Conservation (phyloP, 1,140 invertebrate species). For the Drosophila littoralis region DNA sequence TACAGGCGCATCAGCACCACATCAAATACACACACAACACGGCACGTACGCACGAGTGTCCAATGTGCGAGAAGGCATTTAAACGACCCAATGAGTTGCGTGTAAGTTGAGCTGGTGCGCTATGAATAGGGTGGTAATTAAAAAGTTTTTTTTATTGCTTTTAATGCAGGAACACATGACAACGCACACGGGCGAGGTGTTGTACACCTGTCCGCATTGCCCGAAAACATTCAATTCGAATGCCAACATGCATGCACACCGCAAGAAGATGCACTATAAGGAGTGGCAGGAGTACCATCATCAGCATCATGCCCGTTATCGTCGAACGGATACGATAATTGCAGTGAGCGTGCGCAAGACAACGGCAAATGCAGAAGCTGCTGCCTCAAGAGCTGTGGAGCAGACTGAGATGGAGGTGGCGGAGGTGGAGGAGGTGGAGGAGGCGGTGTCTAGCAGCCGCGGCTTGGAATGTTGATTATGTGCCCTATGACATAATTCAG, state of each 20-base stretch:
- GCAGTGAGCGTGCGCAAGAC: conserved; percentile 64
- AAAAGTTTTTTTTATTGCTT: neutral
- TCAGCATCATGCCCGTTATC: conserved; percentile 25
- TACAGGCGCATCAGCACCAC: conserved; percentile 68
- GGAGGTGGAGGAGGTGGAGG: neutral
- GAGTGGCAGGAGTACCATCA: conserved; percentile 73
- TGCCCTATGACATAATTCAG: conserved; percentile 20
- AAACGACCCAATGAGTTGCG: conserved; percentile 61
- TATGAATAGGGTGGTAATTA: neutral
- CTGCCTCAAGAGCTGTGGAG: neutral
- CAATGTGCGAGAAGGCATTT: conserved; percentile 77
- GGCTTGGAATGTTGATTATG: conserved; percentile 33
- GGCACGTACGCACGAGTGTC: conserved; percentile 59
- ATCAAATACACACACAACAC: conserved; percentile 71
- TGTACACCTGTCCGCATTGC: conserved; percentile 81
- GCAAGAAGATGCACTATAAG: conserved; percentile 75
- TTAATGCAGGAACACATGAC: conserved; percentile 75
- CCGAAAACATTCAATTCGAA: conserved; percentile 79
- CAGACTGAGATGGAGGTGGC: conserved; percentile 2
- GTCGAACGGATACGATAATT: conserved; percentile 59
- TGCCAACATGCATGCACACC: conserved; percentile 81
- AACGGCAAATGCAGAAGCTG: conserved; percentile 39
- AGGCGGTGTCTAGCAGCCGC: neutral
- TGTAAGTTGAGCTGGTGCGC: conserved; percentile 22
- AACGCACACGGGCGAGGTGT: conserved; percentile 73